These are phyloP conservation scores for Melanargia galathea DNA, from an alignment of 2,888 invertebrate genomes.

Conservation along the genomic window DNA sequence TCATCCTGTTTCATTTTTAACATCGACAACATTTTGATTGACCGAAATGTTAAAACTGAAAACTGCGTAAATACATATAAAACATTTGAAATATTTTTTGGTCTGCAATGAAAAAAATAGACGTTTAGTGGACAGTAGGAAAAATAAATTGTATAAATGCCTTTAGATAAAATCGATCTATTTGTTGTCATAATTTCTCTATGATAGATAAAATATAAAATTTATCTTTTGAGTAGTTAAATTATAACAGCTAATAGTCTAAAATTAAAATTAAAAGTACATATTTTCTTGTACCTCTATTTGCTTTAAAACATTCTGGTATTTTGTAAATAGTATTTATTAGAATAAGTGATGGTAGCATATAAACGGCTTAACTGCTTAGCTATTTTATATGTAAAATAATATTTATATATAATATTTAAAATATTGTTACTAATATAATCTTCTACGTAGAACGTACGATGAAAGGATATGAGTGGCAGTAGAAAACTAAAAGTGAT, in stretches of 20 bases:
- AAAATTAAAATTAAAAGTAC: slow-evolving; percentile 12
- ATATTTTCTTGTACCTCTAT: slow-evolving; percentile 25
- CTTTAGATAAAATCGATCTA: background rate
- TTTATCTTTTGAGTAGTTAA: slow-evolving; percentile 20
- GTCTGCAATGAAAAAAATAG: background rate
- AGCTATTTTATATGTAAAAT: slow-evolving; percentile 77
- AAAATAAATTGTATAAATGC: background rate
- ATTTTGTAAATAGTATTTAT: slow-evolving; percentile 82
- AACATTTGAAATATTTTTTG: background rate
- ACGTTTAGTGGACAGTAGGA: slow-evolving; percentile 15
- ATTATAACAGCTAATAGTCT: slow-evolving; percentile 20
- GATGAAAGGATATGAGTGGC: slow-evolving; percentile 8
- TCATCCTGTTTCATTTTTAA: background rate
- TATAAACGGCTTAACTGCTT: slow-evolving; percentile 76
- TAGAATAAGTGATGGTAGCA: slow-evolving; percentile 77
- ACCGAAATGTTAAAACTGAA: background rate
- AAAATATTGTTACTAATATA: slow-evolving; percentile 67
- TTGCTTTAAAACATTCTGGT: slow-evolving; percentile 67
- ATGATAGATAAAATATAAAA: background rate
- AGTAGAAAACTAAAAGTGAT: slow-evolving; percentile 18
- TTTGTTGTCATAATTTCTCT: slow-evolving; percentile 19
- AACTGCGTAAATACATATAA: background rate
- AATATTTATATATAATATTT: slow-evolving; percentile 81
- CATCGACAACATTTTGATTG: background rate
- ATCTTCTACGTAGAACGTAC: slow-evolving; percentile 42